Conservation (phyloP, 2,113 vertebrate genomes). For the Phyllopteryx taeniolatus region DNA sequence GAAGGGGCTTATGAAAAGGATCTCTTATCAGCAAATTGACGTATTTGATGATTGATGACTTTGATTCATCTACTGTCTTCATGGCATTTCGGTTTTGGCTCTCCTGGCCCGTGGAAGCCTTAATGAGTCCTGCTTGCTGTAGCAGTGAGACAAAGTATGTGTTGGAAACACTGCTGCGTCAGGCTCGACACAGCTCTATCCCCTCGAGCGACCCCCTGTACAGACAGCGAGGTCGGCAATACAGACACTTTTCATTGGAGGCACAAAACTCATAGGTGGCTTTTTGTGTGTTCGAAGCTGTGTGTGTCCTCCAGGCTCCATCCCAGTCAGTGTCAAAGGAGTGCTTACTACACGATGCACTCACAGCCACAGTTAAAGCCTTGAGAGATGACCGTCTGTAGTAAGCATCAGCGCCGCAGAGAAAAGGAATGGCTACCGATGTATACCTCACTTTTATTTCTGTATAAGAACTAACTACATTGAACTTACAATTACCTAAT, state of each 20-base stretch:
- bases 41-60: constrained; percentile 46
- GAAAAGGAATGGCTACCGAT: constrained; percentile 14
- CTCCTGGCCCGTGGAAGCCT: constrained; percentile 40
- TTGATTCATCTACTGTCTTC: constrained; percentile 33
- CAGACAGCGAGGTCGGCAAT: constrained; percentile 45
- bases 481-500: neutral
- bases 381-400: constrained; percentile 55
- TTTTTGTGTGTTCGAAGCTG: constrained; percentile 24
- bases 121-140: constrained; percentile 43
- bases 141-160: constrained; percentile 52
- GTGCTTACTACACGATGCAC: constrained; percentile 44
- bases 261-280: constrained; percentile 33
- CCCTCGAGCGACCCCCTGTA: constrained; percentile 50
- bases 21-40: constrained; percentile 46
- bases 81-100: constrained; percentile 52
- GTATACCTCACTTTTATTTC: constrained; percentile 6
- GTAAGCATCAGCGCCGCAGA: constrained; percentile 45
- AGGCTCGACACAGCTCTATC: constrained; percentile 32
- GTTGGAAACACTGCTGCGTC: constrained; percentile 33
- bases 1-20: constrained; percentile 45
- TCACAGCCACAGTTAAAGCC: constrained; percentile 23
- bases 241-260: constrained; percentile 42
- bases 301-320: constrained; percentile 35
- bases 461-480: neutral
- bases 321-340: constrained; percentile 26